A percentile compares a stretch with the other conserved stretches of the same genome.
Evolutionary conservation across 2,888 invertebrate species (phyloP).

Genomic region (Galeruca laticollis): DNA sequence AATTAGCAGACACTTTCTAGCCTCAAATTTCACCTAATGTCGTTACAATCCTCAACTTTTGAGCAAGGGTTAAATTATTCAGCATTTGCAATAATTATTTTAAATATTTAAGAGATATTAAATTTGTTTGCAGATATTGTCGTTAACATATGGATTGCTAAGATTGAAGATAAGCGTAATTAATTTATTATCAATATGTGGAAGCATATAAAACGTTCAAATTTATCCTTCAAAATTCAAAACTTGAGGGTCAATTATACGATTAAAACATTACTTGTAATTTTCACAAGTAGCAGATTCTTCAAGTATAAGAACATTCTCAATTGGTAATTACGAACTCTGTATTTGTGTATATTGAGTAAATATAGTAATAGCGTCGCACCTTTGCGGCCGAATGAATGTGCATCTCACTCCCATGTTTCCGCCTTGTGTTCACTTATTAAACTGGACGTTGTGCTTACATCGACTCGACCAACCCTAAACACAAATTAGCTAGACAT

Average conservation of each 20-base stretch:
- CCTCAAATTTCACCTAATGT: no score
- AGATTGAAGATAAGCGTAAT: no score
- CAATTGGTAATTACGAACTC: slow-evolving; percentile 14
- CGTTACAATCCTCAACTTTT: no score
- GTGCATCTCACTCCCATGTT: slow-evolving; percentile 37
- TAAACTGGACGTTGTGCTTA: slow-evolving; percentile 37
- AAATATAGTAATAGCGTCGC: background rate
- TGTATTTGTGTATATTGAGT: slow-evolving; percentile 18
- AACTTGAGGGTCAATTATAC: background rate
- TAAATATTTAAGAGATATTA: no score
- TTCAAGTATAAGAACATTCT: background rate
- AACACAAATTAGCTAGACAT: slow-evolving; percentile 36
- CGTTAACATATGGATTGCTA: no score
- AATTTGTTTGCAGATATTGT: no score
- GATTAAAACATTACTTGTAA: background rate
- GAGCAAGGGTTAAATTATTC: no score
- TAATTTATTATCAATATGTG: no score
- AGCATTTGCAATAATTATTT: no score
- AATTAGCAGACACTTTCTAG: no score
- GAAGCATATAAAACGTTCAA: no score
- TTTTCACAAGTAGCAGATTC: background rate
- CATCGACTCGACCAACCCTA: slow-evolving; percentile 18
- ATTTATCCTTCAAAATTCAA: no score
- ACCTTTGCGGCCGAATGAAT: slow-evolving; percentile 22
- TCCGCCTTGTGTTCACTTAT: slow-evolving; percentile 36